Evolutionary conservation across 2,888 invertebrate genomes (phyloP).

Genomic region (Adelognathus sp.): DNA sequence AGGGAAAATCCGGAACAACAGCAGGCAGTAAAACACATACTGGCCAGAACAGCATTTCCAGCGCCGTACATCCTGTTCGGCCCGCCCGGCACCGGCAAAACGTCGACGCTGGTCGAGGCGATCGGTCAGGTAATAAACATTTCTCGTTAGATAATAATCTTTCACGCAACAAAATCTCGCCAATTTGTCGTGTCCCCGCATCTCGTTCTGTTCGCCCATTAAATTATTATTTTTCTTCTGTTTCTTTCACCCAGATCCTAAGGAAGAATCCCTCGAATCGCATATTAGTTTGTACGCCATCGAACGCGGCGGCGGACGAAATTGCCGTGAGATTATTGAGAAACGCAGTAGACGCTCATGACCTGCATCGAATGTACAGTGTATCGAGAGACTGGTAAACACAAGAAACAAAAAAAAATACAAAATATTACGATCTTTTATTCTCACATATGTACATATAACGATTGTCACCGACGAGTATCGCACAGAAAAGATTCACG

Average conservation of each 20-base stretch:
- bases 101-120: slow-evolving; percentile 87
- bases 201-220: neutral
- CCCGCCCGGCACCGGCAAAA: slow-evolving; percentile 92
- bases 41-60: slow-evolving; percentile 84
- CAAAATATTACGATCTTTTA: no score
- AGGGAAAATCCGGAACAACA: slow-evolving; percentile 84
- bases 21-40: slow-evolving; percentile 86
- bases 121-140: slow-evolving; percentile 85
- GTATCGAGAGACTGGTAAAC: slow-evolving; percentile 65
- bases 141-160: neutral
- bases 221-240: slow-evolving; percentile 43
- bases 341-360: slow-evolving; percentile 63
- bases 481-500: neutral
- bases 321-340: slow-evolving; percentile 82
- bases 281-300: slow-evolving; percentile 86
- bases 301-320: slow-evolving; percentile 89
- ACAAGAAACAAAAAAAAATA: no score
- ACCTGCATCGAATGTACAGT: slow-evolving; percentile 81
- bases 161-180: neutral
- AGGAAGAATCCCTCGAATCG: slow-evolving; percentile 76
- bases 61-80: slow-evolving; percentile 93
- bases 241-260: slow-evolving; percentile 68
- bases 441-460: no score
- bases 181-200: neutral
- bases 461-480: no score